These are phyloP conservation scores for Megaleporinus macrocephalus DNA, from an alignment of 2,113 vertebrate genomes.

Conservation along the genomic window DNA sequence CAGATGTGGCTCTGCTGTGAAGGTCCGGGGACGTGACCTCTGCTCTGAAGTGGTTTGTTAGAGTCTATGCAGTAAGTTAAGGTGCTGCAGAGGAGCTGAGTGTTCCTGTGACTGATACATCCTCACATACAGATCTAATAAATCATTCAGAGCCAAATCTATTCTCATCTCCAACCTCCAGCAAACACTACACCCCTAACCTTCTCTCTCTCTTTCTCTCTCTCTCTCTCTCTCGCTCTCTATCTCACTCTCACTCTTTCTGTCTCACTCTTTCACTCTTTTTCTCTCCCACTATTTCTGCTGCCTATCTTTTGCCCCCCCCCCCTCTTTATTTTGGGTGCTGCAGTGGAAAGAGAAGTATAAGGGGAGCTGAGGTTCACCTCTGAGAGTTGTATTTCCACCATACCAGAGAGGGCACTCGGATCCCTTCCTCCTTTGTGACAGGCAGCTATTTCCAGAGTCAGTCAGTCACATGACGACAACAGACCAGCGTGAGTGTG, in stretches of 20 bases:
- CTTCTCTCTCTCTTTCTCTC: constrained; percentile 15
- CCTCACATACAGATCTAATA: constrained; percentile 44
- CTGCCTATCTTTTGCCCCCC: constrained; percentile 7
- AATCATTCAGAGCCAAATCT: constrained; percentile 60
- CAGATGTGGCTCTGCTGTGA: background rate
- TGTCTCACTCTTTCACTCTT: constrained; percentile 17
- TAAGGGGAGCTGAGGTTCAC: constrained; percentile 41
- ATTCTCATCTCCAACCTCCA: constrained; percentile 52
- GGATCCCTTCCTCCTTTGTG: constrained; percentile 49
- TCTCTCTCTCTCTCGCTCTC: constrained; percentile 9
- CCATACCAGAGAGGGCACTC: constrained; percentile 44
- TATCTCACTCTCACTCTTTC: constrained; percentile 2
- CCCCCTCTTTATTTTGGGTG: constrained; percentile 39
- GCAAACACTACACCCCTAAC: constrained; percentile 12
- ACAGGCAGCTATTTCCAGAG: constrained; percentile 54
- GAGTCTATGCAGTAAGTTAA: constrained; percentile 9
- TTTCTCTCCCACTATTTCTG: background rate
- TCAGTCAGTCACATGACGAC: constrained; percentile 53
- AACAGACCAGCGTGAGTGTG: constrained; percentile 39
- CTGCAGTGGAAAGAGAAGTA: constrained; percentile 33
- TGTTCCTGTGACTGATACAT: background rate
- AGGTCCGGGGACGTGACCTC: background rate
- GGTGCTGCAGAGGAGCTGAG: constrained; percentile 6
- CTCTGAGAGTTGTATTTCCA: constrained; percentile 45
- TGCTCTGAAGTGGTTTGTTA: background rate